Conservation (phyloP, 2,797 vertebrate species). For the Dendrocincla tyrannina region DNA sequence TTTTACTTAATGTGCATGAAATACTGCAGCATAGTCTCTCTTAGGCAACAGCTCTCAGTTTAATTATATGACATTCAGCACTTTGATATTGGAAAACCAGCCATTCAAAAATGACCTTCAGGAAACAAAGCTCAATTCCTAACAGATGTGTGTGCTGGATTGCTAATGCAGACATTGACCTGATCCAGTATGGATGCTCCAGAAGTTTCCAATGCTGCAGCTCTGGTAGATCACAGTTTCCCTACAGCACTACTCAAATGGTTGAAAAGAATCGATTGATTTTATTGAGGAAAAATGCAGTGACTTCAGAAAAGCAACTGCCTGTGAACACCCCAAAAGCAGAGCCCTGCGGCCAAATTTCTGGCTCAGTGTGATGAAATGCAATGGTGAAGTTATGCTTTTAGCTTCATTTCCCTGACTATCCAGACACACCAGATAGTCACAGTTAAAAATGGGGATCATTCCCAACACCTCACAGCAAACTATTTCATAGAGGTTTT, state of each 20-base stretch:
- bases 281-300: background rate
- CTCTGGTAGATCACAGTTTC: rapidly evolving
- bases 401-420: background rate
- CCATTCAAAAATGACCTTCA: background rate
- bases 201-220: background rate
- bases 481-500: background rate
- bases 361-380: background rate
- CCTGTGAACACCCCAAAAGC: background rate
- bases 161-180: background rate
- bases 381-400: background rate
- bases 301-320: background rate
- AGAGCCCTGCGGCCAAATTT: background rate
- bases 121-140: background rate
- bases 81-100: background rate
- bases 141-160: background rate
- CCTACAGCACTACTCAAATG: background rate
- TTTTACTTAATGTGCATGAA: background rate
- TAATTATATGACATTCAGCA: background rate
- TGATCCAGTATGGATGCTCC: background rate
- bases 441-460: background rate
- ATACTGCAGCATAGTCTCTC: background rate
- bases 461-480: background rate
- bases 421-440: background rate
- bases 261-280: background rate
- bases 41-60: background rate